Percentiles rank a stretch among this genome's conserved stretches.
phyloP scores from a whole-genome alignment of 2,888 invertebrate genomes.

The Gastracanthus pulcherrimus region DNA sequence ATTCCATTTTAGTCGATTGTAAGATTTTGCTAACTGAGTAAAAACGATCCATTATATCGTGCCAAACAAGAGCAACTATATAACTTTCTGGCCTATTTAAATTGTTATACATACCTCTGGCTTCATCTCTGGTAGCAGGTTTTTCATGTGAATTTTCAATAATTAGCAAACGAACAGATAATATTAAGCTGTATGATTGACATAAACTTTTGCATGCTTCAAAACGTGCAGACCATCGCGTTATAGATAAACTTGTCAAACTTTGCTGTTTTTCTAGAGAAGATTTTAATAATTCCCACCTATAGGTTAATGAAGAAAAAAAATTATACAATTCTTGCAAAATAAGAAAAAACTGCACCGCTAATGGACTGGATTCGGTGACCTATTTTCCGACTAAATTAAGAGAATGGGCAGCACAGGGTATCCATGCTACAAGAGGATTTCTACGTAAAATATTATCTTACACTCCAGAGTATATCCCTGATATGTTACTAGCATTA shows the following conservation, averaged over 20 bases:
- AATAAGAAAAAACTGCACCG: background rate
- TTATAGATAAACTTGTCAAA: background rate
- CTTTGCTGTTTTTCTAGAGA: background rate
- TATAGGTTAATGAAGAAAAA: background rate
- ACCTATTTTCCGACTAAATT: background rate
- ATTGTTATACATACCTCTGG: no score
- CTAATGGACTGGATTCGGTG: background rate
- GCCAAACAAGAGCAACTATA: no score
- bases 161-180: no score
- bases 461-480: constrained; percentile 61
- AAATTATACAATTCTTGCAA: background rate
- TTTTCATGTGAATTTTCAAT: no score
- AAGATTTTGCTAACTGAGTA: no score
- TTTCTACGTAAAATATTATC: constrained; percentile 58
- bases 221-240: background rate
- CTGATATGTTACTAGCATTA: constrained; percentile 65
- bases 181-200: no score
- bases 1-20: no score
- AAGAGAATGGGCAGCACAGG: constrained; percentile 46
- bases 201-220: background rate
- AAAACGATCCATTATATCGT: no score
- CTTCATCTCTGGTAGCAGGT: no score
- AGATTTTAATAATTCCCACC: no score
- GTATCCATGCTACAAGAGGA: constrained; percentile 50
- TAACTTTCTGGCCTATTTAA: no score